Conservation (phyloP, 2,113 vertebrate genomes). For the Microcebus tavaratra region DNA sequence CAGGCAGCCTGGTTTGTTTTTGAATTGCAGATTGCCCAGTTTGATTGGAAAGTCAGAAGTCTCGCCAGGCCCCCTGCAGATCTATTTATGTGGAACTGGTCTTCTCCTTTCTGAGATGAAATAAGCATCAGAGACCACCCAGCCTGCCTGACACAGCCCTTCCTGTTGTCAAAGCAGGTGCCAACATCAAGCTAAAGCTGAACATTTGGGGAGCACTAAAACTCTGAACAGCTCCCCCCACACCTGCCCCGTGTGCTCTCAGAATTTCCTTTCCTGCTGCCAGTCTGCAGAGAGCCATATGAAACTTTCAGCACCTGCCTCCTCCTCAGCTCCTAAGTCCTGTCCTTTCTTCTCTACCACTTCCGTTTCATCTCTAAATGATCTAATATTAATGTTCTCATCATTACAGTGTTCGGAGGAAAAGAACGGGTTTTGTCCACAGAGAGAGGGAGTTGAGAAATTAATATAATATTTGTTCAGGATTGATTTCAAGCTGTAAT, state of each 20-base stretch:
- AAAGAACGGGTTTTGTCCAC: slow-evolving; percentile 81
- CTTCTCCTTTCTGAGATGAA: slow-evolving; percentile 49
- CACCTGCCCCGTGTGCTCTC: background rate
- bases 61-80: slow-evolving; percentile 63
- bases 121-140: slow-evolving; percentile 47
- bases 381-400: slow-evolving; percentile 85
- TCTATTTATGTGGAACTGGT: slow-evolving; percentile 62
- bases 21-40: slow-evolving; percentile 69
- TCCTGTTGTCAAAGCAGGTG: slow-evolving; percentile 12
- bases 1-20: slow-evolving; percentile 47
- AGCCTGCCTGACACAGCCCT: background rate
- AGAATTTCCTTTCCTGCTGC: slow-evolving; percentile 29
- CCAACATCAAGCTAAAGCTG: background rate
- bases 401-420: slow-evolving; percentile 72
- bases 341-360: slow-evolving; percentile 52
- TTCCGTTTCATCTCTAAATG: slow-evolving; percentile 83
- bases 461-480: slow-evolving; percentile 83
- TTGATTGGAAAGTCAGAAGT: slow-evolving; percentile 74
- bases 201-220: background rate
- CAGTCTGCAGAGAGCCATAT: slow-evolving; percentile 53
- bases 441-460: slow-evolving; percentile 85
- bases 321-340: slow-evolving; percentile 48
- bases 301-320: slow-evolving; percentile 53
- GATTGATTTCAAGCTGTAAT: slow-evolving; percentile 85
- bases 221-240: background rate